A percentile compares a stretch with the other conserved stretches of the same genome.
Evolutionary conservation across 2,113 vertebrate species (phyloP).

Genomic region (Elachura formosa): DNA sequence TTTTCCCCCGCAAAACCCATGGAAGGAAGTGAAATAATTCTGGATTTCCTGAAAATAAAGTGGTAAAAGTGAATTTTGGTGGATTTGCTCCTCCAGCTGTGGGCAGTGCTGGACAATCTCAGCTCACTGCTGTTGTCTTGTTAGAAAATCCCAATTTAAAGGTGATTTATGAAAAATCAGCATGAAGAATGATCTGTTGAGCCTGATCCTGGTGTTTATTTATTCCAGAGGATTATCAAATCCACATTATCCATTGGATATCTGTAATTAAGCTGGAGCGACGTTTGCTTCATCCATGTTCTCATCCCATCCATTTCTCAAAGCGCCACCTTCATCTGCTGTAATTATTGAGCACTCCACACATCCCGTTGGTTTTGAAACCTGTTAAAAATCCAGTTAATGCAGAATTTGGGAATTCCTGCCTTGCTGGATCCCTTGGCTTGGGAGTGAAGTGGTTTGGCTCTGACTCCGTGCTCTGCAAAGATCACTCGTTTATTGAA

Average conservation of each 20-base stretch:
- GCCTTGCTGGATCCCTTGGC: neutral
- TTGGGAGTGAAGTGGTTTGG: neutral
- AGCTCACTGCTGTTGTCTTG: fast-evolving
- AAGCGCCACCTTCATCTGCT: constrained; percentile 21
- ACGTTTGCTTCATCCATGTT: neutral
- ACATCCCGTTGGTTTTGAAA: neutral
- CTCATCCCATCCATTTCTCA: neutral
- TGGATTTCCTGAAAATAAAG: neutral
- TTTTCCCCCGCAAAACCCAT: neutral
- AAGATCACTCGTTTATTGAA: constrained; percentile 10
- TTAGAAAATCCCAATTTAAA: neutral
- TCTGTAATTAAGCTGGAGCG: neutral
- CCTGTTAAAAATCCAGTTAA: constrained; percentile 57
- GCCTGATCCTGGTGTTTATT: neutral
- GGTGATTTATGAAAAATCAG: neutral
- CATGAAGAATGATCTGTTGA: too few species aligned
- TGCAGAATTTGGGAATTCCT: constrained; percentile 2
- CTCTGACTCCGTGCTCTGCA: neutral
- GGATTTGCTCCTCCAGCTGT: neutral
- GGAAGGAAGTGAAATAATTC: neutral
- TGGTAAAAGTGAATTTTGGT: fast-evolving
- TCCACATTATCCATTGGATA: neutral
- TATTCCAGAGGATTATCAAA: neutral
- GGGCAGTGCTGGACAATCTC: neutral
- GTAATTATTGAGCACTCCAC: constrained; percentile 24